These are phyloP conservation scores for Sebastes cheni DNA, from an alignment of 2,797 vertebrate species.

Conservation along the genomic window DNA sequence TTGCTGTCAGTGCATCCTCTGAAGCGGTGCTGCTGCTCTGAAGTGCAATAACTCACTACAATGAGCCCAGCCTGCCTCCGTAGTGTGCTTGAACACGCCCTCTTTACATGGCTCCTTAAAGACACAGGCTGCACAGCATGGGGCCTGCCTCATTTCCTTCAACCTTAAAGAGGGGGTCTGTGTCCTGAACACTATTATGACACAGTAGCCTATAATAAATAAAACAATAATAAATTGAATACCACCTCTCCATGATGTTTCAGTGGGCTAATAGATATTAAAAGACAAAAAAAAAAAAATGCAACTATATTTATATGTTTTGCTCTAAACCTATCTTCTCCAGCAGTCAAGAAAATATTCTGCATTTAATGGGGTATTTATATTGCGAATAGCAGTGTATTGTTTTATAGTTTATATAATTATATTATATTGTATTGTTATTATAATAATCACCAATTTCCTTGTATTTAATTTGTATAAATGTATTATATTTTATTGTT, in stretches of 20 bases:
- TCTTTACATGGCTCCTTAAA: conserved; percentile 72
- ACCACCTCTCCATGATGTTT: not conserved
- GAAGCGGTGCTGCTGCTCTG: conserved; percentile 37
- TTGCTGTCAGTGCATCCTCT: conserved; percentile 52
- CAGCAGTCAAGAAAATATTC: not conserved
- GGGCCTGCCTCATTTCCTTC: not conserved
- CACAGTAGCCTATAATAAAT: not conserved
- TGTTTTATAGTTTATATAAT: no score
- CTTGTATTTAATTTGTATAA: no score
- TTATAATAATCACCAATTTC: no score
- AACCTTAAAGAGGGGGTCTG: not conserved
- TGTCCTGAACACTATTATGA: not conserved
- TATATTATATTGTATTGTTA: no score
- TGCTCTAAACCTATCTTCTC: not conserved
- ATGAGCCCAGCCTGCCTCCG: conserved; percentile 53
- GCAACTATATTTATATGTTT: not conserved
- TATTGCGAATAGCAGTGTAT: not conserved
- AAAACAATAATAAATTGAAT: not conserved
- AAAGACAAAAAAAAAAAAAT: not conserved
- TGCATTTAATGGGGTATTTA: not conserved
- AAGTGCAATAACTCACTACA: conserved; percentile 47
- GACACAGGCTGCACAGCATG: conserved; percentile 61
- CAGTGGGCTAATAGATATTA: not conserved
- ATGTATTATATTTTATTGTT: no score
- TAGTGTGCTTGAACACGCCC: conserved; percentile 67